phyloP scores from a whole-genome alignment of 1,140 invertebrate species.

The Gryllus bimaculatus region DNA sequence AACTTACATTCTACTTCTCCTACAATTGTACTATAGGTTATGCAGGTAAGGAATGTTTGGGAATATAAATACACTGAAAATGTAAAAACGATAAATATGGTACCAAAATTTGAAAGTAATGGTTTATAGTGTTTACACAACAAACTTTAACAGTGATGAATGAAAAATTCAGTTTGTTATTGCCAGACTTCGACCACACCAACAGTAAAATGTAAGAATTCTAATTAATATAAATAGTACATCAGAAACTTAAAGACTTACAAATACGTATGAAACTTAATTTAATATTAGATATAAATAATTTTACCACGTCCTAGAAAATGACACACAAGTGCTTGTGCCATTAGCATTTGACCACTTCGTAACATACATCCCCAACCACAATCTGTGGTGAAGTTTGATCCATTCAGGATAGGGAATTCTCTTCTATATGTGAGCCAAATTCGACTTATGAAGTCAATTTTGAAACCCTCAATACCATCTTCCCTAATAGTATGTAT shows the following conservation, averaged over 20 bases:
- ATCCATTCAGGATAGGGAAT: constrained; percentile 66
- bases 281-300: constrained; percentile 8
- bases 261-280: too few species aligned
- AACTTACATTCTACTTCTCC: too few species aligned
- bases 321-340: constrained; percentile 65
- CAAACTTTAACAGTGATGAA: too few species aligned
- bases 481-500: constrained; percentile 33
- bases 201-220: too few species aligned
- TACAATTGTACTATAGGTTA: too few species aligned
- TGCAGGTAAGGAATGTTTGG: too few species aligned
- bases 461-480: constrained; percentile 63
- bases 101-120: too few species aligned
- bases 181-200: too few species aligned
- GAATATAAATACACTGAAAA: too few species aligned
- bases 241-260: background rate
- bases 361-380: constrained; percentile 86
- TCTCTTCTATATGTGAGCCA: constrained; percentile 78
- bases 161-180: too few species aligned
- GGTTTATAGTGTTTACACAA: too few species aligned
- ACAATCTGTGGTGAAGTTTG: constrained; percentile 68
- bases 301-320: constrained; percentile 60
- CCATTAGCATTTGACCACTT: constrained; percentile 80
- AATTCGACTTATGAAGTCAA: constrained; percentile 63
- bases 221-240: background rate
- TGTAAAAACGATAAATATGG: too few species aligned